Base-by-base conservation (phyloP, 2,113 vertebrate species). In the Aramus guarauna region DNA sequence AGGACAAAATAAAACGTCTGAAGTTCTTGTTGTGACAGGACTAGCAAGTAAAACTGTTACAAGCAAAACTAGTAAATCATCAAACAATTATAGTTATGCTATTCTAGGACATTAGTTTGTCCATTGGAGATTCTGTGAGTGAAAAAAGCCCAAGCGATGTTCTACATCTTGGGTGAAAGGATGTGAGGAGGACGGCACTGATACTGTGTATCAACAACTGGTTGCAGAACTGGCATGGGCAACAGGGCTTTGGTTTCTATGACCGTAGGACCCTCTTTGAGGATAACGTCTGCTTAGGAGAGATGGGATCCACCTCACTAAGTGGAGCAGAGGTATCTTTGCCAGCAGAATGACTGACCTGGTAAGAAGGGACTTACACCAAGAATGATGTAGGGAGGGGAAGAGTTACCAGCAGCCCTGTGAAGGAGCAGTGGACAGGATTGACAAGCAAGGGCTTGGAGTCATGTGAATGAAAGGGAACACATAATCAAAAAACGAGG, bases 171-270 rank as follows among this genome's bases (percentile, higher is more conserved):
- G 29, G 10, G 27, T 58, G 27, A 58, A 75, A 85, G 8, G 2
- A 1, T 19, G 19, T 21, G 14, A 91, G 22, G 45, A 88, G 22
- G 9, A 59, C 4, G 10, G 41, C n/a, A 67, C 47, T 45, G 27
- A 58, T 23, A 36, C 19, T 34, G 23, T 2, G 1, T 10, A 24
- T n/a, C 53, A 91, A 7, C 15, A 48, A 29, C 2, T 34, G 5
- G 8, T 6, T 56, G 20, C 23, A 34, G 39, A 85, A 73, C 16
- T 1, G 0, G 19, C 0, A 7, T 0, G 34, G 19, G 43, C 14
- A 87, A 81, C 27, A 50, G 6, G 10, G 12, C 14, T 82, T 73
- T 41, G 9, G 3, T 11, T 88, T 60, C 37, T 47, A 32, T 10
- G 32, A 55, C 12, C 21, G 30, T 0, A 39, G 12, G 19, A 48